Conservation (phyloP, 2,888 invertebrate genomes). For the Nymphalis polychloros region DNA sequence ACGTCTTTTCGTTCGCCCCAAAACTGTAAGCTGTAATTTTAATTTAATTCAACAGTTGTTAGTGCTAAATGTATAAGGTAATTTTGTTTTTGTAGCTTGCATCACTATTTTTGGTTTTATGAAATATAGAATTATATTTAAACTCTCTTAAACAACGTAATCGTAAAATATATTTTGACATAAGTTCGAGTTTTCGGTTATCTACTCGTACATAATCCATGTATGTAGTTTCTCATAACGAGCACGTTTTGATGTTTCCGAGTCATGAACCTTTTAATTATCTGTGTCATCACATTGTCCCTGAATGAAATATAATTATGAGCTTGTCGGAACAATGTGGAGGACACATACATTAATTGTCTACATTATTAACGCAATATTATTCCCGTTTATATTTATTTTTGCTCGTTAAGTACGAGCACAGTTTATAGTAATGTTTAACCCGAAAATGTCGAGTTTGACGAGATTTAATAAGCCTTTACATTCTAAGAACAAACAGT, state of each 20-base stretch:
- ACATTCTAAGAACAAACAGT: background rate
- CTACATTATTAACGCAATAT: background rate
- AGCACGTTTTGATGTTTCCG: slow-evolving; percentile 11
- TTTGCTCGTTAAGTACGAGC: no score
- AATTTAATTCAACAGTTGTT: slow-evolving; percentile 6
- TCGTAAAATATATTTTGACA: background rate
- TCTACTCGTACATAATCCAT: background rate
- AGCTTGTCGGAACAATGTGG: slow-evolving; percentile 7
- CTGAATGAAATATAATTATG: slow-evolving; percentile 8
- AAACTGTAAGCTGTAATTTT: slow-evolving; percentile 17
- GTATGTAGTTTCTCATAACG: background rate
- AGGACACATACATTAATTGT: background rate
- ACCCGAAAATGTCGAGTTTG: background rate
- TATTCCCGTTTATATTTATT: no score
- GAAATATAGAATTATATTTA: background rate
- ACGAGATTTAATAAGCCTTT: background rate
- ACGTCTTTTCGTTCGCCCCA: background rate
- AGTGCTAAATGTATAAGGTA: slow-evolving; percentile 17
- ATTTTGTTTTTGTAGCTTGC: background rate
- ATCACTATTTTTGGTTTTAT: background rate
- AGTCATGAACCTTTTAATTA: slow-evolving; percentile 15
- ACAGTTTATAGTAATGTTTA: background rate
- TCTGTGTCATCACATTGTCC: slow-evolving; percentile 13
- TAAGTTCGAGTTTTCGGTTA: background rate
- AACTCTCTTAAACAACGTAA: background rate